phyloP scores from a whole-genome alignment of 1,140 invertebrate species.

The Diuraphis noxia region DNA sequence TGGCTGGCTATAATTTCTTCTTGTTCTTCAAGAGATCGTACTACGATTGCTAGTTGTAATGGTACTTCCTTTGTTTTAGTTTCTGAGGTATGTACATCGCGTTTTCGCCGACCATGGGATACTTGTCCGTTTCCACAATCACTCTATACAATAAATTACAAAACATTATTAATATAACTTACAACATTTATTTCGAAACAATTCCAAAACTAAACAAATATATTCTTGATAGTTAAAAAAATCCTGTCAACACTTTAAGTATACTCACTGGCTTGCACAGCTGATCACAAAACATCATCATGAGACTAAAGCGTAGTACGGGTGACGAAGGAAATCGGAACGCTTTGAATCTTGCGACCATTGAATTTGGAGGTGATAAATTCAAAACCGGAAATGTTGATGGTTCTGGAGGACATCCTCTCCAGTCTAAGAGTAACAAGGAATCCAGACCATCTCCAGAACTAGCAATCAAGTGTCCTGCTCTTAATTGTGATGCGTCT shows the following conservation, averaged over 20 bases:
- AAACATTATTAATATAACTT: background rate
- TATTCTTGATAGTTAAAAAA: background rate
- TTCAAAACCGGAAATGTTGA: conserved; percentile 63
- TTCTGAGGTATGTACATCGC: conserved; percentile 53
- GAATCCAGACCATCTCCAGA: conserved; percentile 63
- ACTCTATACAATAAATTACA: conserved; percentile 56
- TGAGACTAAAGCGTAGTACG: conserved; percentile 69
- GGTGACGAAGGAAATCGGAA: conserved; percentile 74
- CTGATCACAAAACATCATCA: conserved; percentile 70
- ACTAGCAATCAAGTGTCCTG: conserved; percentile 64
- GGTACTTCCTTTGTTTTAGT: conserved; percentile 58
- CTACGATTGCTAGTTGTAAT: conserved; percentile 61
- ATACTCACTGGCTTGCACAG: conserved; percentile 65
- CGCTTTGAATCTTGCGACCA: conserved; percentile 64
- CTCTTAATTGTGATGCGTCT: conserved; percentile 65
- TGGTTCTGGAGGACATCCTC: conserved; percentile 65
- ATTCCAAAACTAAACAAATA: background rate
- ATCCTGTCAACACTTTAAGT: background rate
- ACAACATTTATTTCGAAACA: background rate
- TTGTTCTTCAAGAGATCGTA: conserved; percentile 57
- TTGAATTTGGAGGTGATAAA: conserved; percentile 60
- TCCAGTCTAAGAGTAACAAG: conserved; percentile 63
- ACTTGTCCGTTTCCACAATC: conserved; percentile 58
- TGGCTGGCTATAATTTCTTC: conserved; percentile 31
- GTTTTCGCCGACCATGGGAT: conserved; percentile 60